Conservation (phyloP, 2,797 vertebrate species). For the Glyptemys insculpta region DNA sequence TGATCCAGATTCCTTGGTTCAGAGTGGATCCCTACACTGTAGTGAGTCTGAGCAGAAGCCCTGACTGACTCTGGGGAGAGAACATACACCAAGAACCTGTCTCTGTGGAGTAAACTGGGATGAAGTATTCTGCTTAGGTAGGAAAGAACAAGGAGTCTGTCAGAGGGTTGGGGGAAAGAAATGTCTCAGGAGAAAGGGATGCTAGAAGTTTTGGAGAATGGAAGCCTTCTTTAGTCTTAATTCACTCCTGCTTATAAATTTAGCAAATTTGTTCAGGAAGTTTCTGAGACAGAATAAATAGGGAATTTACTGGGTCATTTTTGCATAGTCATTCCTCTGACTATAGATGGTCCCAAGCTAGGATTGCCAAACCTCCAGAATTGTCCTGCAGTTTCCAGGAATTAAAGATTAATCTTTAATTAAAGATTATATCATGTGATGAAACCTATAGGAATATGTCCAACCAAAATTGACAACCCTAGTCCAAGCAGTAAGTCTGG, state of each 20-base stretch:
- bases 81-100: neutral
- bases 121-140: neutral
- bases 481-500: neutral
- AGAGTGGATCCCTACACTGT: neutral
- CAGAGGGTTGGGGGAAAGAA: neutral
- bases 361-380: too few relatives aligned
- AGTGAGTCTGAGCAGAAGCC: neutral
- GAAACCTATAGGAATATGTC: neutral
- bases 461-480: too few relatives aligned
- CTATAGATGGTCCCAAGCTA: neutral
- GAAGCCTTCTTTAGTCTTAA: neutral
- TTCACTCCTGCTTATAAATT: neutral
- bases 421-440: too few relatives aligned
- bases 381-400: too few relatives aligned
- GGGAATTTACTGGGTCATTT: neutral
- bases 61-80: neutral
- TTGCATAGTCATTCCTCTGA: neutral
- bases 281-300: neutral
- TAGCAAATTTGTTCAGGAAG: neutral
- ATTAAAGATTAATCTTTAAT: too few relatives aligned
- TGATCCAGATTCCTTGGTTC: neutral
- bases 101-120: neutral
- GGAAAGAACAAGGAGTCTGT: neutral
- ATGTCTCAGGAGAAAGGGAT: neutral
- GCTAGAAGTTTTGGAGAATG: neutral